phyloP scores from a whole-genome alignment of 1,140 invertebrate species.

The Neodiprion virginianus region DNA sequence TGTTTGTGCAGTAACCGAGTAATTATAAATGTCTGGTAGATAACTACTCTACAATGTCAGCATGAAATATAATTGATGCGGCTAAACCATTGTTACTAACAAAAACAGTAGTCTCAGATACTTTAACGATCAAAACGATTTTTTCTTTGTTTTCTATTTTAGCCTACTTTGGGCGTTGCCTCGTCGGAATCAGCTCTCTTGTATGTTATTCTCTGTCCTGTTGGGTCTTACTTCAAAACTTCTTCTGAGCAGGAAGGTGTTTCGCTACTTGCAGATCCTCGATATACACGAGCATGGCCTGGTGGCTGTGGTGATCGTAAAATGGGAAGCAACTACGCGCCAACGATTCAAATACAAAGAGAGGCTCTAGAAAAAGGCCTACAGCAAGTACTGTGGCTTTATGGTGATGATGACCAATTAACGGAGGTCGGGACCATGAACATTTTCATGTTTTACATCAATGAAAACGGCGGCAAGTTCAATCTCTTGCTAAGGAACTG shows the following conservation, averaged over 20 bases:
- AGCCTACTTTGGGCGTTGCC: conserved; percentile 92
- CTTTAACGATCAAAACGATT: conserved; percentile 10
- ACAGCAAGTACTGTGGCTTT: conserved; percentile 98
- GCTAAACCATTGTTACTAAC: neutral
- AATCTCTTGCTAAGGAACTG: neutral
- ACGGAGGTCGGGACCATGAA: conserved; percentile 99
- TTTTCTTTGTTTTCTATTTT: conserved; percentile 34
- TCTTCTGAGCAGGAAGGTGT: conserved; percentile 56
- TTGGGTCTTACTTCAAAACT: conserved; percentile 88
- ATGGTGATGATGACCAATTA: conserved; percentile 90
- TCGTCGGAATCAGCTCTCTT: conserved; percentile 84
- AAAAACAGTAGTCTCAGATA: neutral
- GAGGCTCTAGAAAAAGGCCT: conserved; percentile 80
- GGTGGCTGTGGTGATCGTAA: conserved; percentile 95
- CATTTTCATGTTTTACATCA: conserved; percentile 89
- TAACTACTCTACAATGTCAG: too few species aligned
- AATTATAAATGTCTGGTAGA: too few species aligned
- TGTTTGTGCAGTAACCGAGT: too few species aligned
- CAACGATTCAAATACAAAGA: conserved; percentile 84
- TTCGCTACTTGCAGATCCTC: conserved; percentile 80
- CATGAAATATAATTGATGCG: neutral
- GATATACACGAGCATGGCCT: conserved; percentile 89
- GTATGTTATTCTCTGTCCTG: conserved; percentile 91
- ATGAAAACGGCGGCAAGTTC: conserved; percentile 87
- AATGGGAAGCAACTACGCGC: conserved; percentile 93